Evolutionary conservation across 1,140 invertebrate species (phyloP).

Genomic region (Drosophila tani): DNA sequence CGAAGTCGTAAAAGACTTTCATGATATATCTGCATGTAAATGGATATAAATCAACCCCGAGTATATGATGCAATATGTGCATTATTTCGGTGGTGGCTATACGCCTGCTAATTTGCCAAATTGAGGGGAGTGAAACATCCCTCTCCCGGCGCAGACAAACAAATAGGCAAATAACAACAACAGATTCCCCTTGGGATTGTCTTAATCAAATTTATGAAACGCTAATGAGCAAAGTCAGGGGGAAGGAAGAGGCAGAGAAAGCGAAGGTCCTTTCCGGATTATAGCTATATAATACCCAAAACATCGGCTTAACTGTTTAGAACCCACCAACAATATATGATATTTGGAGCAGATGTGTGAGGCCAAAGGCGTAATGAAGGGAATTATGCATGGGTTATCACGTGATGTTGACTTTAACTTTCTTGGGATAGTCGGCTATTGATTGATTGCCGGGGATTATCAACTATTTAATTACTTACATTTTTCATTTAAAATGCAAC

Average conservation of each 20-base stretch:
- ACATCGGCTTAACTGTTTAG: slow-evolving; percentile 60
- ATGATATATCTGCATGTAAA: slow-evolving; percentile 46
- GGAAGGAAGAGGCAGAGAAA: slow-evolving; percentile 5
- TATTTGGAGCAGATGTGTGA: slow-evolving; percentile 38
- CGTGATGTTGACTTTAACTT: slow-evolving; percentile 10
- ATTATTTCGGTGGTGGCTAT: slow-evolving; percentile 63
- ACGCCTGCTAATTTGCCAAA: slow-evolving; percentile 73
- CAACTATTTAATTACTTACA: not conserved
- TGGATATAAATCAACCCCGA: slow-evolving; percentile 44
- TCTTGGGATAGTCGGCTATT: not conserved
- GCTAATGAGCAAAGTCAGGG: slow-evolving; percentile 71
- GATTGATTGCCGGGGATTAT: not conserved
- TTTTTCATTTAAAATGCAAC: too few species aligned
- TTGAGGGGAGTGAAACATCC: slow-evolving; percentile 50
- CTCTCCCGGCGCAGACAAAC: slow-evolving; percentile 35
- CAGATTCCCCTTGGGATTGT: slow-evolving; percentile 71
- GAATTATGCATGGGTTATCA: not conserved
- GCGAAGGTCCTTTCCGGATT: slow-evolving; percentile 49
- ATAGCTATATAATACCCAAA: slow-evolving; percentile 75
- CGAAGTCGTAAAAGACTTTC: slow-evolving; percentile 78
- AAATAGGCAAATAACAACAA: slow-evolving; percentile 53
- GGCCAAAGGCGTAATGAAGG: slow-evolving; percentile 36
- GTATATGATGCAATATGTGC: slow-evolving; percentile 55
- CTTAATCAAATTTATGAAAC: slow-evolving; percentile 83
- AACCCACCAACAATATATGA: slow-evolving; percentile 18